Conservation (phyloP, 2,797 vertebrate genomes). For the Alosa sapidissima region DNA sequence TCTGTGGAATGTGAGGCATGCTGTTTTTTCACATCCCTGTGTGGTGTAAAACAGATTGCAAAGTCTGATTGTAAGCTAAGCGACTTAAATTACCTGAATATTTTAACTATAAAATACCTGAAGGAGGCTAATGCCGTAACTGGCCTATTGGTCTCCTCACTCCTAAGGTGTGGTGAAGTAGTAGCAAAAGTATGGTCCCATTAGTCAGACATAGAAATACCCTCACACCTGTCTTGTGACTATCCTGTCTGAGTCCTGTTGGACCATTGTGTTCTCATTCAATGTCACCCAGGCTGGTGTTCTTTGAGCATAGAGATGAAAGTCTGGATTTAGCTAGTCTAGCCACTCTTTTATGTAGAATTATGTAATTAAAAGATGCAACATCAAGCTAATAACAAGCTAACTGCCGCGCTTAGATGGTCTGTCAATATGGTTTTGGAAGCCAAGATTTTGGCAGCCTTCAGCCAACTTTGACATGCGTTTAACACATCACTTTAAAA, state of each 20-base stretch:
- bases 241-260: not conserved
- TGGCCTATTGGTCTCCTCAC: not conserved
- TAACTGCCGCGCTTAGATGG: not conserved
- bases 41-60: slow-evolving; percentile 41
- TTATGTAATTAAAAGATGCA: not conserved
- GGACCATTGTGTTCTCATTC: not conserved
- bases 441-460: not conserved
- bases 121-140: slow-evolving; percentile 6
- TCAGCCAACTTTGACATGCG: not conserved
- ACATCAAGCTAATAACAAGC: not conserved
- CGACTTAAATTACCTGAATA: slow-evolving; percentile 47
- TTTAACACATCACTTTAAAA: not conserved
- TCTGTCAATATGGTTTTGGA: not conserved
- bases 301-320: not conserved
- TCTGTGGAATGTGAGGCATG: slow-evolving; percentile 67
- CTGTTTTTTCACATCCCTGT: slow-evolving; percentile 44
- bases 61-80: slow-evolving; percentile 48
- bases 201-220: not conserved
- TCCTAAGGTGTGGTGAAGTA: not conserved
- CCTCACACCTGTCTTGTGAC: not conserved
- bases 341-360: not conserved
- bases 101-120: too few relatives aligned
- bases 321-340: not conserved
- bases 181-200: not conserved
- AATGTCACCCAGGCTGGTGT: not conserved